Conservation (phyloP, 2,888 invertebrate genomes). For the Agrotis exclamationis region DNA sequence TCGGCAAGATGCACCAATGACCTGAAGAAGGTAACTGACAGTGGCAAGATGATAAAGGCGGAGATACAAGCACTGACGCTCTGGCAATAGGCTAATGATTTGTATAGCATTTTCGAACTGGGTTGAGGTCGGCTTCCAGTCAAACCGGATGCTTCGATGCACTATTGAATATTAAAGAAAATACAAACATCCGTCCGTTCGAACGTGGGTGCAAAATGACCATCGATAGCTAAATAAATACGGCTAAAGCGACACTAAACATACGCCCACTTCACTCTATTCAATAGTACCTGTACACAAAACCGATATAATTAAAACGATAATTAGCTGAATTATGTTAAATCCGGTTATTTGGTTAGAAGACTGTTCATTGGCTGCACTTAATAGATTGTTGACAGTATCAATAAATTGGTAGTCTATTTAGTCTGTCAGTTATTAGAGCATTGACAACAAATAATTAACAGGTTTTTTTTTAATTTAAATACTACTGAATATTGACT, state of each 20-base stretch:
- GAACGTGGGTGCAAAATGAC: not conserved
- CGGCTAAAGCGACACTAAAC: not conserved
- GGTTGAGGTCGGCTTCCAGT: no score
- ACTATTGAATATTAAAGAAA: not conserved
- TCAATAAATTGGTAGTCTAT: no score
- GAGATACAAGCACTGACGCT: not conserved
- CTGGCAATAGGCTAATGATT: no score
- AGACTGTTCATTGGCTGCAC: conserved; percentile 20
- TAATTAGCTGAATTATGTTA: conserved; percentile 16
- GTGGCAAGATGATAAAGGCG: no score
- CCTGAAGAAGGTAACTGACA: not conserved
- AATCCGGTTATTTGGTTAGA: conserved; percentile 8
- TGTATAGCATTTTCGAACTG: no score
- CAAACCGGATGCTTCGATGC: no score
- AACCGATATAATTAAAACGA: conserved; percentile 21
- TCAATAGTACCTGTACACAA: not conserved
- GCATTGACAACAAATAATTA: no score
- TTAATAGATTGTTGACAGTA: no score
- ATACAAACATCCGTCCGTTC: not conserved
- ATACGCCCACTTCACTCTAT: conserved; percentile 7
- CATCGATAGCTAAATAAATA: conserved; percentile 25
- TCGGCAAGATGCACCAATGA: not conserved
- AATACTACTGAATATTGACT: no score
- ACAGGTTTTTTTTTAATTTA: no score
- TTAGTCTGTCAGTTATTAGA: no score